Base-by-base conservation (phyloP, 2,797 vertebrate genomes). In the Arctocebus calabarensis region DNA sequence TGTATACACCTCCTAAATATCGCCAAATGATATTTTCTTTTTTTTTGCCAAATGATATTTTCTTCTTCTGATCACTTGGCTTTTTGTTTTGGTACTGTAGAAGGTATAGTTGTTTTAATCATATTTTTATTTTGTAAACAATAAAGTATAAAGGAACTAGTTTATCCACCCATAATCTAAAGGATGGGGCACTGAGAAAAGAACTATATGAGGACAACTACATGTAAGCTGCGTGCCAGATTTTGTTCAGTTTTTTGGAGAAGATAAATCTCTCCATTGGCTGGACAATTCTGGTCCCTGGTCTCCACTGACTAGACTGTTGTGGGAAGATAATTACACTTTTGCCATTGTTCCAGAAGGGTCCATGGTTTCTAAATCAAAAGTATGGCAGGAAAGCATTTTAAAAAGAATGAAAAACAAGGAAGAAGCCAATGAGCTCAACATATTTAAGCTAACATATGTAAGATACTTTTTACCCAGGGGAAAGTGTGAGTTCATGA, bases 1-100 rank as follows among this genome's bases (percentile, higher is more conserved):
- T 16, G 34, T 17, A 43, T 74, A 32, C 37, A 40, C 17, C 17
- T 86, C 40, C 7, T 37, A 73, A 84, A 70, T 70, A 91, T 9
- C 61, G 82, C n/a, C 34, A 93, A 61, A 29, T 29, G 64, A 86
- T 90, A 34, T 52, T 79, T 66, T 79, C 16, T 43, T 84, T 22
- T 91, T 29, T n/a, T n/a, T n/a, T n/a, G 82, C n/a, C 34, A 93
- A 61, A 29, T 29, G 64, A 86, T 90, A 34, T 52, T 79, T 66
- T 79, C 16, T 43, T 84, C 25, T 91, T 29, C 5, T 29, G 70
- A 48, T 48, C 22, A 70, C 7, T 78, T 77, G 43, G 61, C 29
- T 90, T 66, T n/a, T 55, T 45, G 40, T 52, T 52, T 52, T 43
- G 52, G 7, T 62, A 64, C 11, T 79, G 13, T 5, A 62, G 57